Evolutionary conservation across 2,797 vertebrate genomes (phyloP).

Genomic region (Alectoris magna): DNA sequence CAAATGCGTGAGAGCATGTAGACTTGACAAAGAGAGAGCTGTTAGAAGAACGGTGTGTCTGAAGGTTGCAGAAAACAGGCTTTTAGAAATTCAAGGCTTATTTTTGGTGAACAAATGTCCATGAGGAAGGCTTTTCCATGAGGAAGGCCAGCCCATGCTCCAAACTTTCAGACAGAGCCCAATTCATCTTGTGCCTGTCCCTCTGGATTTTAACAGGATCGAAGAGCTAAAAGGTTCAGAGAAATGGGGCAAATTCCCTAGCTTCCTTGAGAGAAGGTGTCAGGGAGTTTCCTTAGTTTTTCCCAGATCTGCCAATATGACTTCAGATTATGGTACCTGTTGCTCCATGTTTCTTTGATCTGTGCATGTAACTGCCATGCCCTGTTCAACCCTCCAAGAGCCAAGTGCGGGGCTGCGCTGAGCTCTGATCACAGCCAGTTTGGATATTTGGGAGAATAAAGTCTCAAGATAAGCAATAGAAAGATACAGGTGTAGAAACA

Average conservation of each 20-base stretch:
- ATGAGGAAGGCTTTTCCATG: not conserved
- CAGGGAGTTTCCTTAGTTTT: not conserved
- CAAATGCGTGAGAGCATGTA: not conserved
- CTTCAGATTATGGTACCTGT: not conserved
- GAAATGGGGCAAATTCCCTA: not conserved
- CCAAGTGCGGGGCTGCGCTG: not conserved
- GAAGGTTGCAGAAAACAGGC: not conserved
- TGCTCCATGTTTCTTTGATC: not conserved
- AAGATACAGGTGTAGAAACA: not conserved
- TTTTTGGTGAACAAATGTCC: not conserved
- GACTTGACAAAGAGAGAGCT: not conserved
- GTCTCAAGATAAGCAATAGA: not conserved
- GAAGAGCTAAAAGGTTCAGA: not conserved
- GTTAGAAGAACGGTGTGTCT: not conserved
- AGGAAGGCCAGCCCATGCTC: not conserved
- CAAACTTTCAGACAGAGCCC: not conserved
- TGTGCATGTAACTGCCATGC: accelerated
- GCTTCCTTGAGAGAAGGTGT: not conserved
- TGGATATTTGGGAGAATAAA: not conserved
- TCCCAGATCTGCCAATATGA: not conserved
- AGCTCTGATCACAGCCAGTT: not conserved
- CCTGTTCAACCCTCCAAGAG: not conserved
- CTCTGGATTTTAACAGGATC: not conserved
- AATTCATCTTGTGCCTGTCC: not conserved
- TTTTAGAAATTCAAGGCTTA: not conserved